These are phyloP conservation scores for Brienomyrus brachyistius DNA, from an alignment of 2,113 vertebrate species.

Conservation along the genomic window DNA sequence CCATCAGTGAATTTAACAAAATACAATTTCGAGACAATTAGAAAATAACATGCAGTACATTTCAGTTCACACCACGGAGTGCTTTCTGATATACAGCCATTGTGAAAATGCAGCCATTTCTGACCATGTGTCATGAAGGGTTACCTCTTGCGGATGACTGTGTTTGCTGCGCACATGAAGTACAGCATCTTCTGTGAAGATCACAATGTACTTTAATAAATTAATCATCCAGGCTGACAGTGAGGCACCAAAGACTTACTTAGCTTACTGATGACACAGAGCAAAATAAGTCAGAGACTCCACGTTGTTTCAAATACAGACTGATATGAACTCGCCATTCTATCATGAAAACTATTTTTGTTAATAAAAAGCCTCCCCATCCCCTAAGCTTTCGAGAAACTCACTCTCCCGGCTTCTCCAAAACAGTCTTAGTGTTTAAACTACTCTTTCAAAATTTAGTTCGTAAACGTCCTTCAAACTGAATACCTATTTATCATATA, in stretches of 20 bases:
- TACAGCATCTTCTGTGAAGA: not conserved
- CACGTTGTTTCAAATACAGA: not conserved
- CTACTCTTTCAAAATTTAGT: not conserved
- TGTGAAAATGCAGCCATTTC: not conserved
- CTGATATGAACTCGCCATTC: not conserved
- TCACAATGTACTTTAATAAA: constrained; percentile 5
- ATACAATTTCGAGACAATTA: not conserved
- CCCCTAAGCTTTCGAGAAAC: not conserved
- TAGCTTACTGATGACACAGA: not conserved
- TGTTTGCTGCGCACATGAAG: not conserved
- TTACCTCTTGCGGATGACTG: not conserved
- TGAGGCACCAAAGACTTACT: not conserved
- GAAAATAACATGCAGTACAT: not conserved
- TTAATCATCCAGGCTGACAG: not conserved
- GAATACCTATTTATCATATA: not conserved
- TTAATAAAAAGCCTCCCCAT: not conserved
- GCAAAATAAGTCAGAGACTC: not conserved
- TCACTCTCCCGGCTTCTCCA: not conserved
- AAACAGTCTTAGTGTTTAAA: not conserved
- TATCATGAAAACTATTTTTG: not conserved
- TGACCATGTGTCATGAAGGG: not conserved
- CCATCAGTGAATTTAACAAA: not conserved
- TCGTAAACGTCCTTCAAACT: not conserved
- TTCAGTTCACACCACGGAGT: not conserved
- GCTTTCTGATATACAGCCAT: not conserved